Base-by-base conservation (phyloP, 1,140 invertebrate genomes). In the Drosophila takahashii region DNA sequence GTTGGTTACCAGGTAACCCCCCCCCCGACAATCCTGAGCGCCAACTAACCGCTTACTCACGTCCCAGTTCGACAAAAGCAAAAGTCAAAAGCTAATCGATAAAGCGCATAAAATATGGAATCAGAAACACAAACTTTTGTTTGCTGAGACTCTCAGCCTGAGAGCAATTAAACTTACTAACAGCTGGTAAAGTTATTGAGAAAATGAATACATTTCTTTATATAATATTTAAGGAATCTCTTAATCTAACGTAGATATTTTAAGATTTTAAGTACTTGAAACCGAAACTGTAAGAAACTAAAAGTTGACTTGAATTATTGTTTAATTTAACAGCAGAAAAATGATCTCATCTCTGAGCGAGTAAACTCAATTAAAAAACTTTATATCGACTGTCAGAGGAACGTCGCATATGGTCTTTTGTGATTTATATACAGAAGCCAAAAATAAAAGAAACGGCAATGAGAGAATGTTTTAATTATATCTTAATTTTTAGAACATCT, bases 81-180 rank as follows among this genome's bases (percentile, higher is more conserved):
- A 74, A 75, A 74, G 45, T 56, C 39, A 45, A 36, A 45, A 74
- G 51, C 26, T 41, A 75, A 75, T 75, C 72, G 47, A 75, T 75
- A 75, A 65, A 50, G 18, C 39, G 29, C 51, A 61, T 45, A 15
- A 66, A 47, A 70, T 34, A 32, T 45, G 41, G 3, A 44, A 48
- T 11, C 4, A 37, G 22, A 45, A 37, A 10, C 47, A 6, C n/a
- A 29, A 27, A 15, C 29, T 26, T 62, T 13, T 29, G 6, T 5
- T 50, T 32, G 8, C 29, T 32, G 2, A 32, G 9, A 32, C 1
- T 22, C 22, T 22, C 22, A 22, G 22, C 22, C 22, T 22, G 22
- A 22, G 22, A 10, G 8, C 60, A 2, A 13, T 4, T 42, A 16
- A 8, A 16, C 15, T 16, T 18, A 29, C n/a, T 27, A 29, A 50